Percentiles rank a stretch among this genome's conserved stretches.
phyloP scores from a whole-genome alignment of 2,113 vertebrate species.

The Urocitellus parryii region DNA sequence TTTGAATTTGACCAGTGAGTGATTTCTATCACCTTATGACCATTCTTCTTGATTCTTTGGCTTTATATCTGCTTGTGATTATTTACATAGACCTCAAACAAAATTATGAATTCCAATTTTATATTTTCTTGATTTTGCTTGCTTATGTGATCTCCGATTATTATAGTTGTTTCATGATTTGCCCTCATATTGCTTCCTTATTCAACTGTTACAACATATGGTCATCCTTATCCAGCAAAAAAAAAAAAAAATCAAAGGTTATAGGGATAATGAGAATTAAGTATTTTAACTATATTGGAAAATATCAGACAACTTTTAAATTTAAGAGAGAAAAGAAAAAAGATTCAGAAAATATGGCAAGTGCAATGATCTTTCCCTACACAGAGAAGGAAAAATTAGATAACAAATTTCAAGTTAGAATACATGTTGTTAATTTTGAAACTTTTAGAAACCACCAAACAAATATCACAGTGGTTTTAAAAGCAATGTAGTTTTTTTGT shows the following conservation, averaged over 20 bases:
- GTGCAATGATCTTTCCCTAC: not conserved
- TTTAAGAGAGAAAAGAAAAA: not conserved
- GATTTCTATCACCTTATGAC: not conserved
- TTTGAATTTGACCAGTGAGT: not conserved
- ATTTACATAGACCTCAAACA: not conserved
- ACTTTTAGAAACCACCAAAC: not conserved
- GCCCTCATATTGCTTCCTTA: not conserved
- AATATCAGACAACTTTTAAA: not conserved
- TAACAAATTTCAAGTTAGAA: not conserved
- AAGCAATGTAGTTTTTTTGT: not conserved
- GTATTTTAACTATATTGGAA: not conserved
- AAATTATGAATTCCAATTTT: not conserved
- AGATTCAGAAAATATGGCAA: not conserved
- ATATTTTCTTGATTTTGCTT: not conserved
- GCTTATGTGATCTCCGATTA: not conserved
- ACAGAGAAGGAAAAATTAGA: not conserved
- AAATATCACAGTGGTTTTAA: too few relatives aligned
- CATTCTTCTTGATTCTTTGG: not conserved
- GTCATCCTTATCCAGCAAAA: not conserved
- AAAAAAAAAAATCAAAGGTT: not conserved
- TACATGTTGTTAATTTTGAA: not conserved
- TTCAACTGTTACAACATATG: not conserved
- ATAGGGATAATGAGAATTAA: not conserved
- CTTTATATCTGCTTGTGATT: not conserved
- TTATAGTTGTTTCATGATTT: not conserved